phyloP scores from a whole-genome alignment of 2,797 vertebrate genomes.

The Muraenolepis orangiensis region DNA sequence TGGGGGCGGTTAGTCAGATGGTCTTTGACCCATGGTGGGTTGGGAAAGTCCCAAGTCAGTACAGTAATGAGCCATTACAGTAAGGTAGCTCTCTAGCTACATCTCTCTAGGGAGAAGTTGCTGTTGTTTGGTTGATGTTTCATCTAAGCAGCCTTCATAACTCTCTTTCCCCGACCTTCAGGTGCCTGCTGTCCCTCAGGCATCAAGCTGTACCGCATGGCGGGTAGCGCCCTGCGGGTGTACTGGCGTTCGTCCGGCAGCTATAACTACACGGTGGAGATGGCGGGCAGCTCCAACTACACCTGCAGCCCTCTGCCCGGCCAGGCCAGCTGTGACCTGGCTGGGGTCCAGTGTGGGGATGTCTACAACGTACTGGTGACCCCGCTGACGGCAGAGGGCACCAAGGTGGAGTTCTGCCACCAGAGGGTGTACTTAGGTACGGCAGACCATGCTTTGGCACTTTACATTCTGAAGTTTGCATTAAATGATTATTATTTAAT shows the following conservation, averaged over 20 bases:
- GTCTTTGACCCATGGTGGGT: too few species aligned
- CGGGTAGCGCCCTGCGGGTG: constrained; percentile 78
- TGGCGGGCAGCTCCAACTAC: constrained; percentile 82
- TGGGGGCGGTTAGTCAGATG: too few species aligned
- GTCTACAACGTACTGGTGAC: constrained; percentile 84
- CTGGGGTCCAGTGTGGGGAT: constrained; percentile 79
- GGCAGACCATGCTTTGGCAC: too few species aligned
- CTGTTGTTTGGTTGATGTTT: too few species aligned
- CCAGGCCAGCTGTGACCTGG: constrained; percentile 78
- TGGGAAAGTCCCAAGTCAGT: too few species aligned
- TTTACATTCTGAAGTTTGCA: background rate
- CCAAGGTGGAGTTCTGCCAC: constrained; percentile 81
- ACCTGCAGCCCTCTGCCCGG: constrained; percentile 71
- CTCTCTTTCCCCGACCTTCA: too few species aligned
- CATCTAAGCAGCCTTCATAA: too few species aligned
- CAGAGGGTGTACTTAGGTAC: constrained; percentile 86
- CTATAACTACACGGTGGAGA: constrained; percentile 73
- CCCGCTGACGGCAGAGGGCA: constrained; percentile 70
- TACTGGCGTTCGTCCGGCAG: constrained; percentile 76
- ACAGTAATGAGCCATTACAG: too few species aligned
- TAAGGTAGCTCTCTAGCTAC: too few species aligned
- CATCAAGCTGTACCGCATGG: constrained; percentile 80
- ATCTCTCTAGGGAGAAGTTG: too few species aligned
- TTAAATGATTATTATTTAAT: background rate
- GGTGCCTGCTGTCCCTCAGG: constrained; percentile 88